Base-by-base conservation (phyloP, 1,140 invertebrate genomes). In the Conopomorpha cramerella region DNA sequence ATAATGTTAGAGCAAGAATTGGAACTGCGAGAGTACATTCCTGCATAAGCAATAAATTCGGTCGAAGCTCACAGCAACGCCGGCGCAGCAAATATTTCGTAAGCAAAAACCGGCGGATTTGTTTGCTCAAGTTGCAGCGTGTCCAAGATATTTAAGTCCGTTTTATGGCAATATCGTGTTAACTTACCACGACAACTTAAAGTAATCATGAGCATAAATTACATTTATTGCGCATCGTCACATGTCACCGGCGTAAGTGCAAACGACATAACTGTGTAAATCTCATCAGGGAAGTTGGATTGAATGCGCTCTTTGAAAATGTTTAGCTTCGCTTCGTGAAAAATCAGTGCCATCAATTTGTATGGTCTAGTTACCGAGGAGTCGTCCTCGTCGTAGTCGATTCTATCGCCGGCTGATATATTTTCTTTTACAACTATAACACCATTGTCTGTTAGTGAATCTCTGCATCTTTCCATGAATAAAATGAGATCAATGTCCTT, bases 351-450 rank as follows among this genome's bases (percentile, higher is more conserved):
- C 39, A 86, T 81, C 10, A 79, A 39, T 15, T 64, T 50, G 1
- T 83, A 51, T 1, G 94, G 86, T 39, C 96, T 77, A 1, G 95
- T 97, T 1, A 95, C 87, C 7, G 93, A 96, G 3, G 93, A 95
- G 76, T 99, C 97, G 36, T 81, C 72, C n/a, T 86, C 80, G 65
- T 99, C 97, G 49, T 88, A 84, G 51, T 94, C 89, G 1, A 87
- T 61, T 41, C 84, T 77, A 10, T 82, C 79, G 0, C 76, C 77
- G 11, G 82, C 81, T 23, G 89, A 86, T n/a, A 96, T 77, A 72
- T 99, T 99, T 67, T 99, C 97, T 77, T 99, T 99, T 0, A 98
- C 78, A 15, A 98, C 73, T 38, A 99, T 87, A 6, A 96, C 50
- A 12, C 95, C 96, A 51, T 90, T 86, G 30, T 78, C 45, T 23